Evolutionary conservation across 2,888 invertebrate species (phyloP), one percentile per base, ranked within the genome.

Genomic region (Druceiella hillmani): DNA sequence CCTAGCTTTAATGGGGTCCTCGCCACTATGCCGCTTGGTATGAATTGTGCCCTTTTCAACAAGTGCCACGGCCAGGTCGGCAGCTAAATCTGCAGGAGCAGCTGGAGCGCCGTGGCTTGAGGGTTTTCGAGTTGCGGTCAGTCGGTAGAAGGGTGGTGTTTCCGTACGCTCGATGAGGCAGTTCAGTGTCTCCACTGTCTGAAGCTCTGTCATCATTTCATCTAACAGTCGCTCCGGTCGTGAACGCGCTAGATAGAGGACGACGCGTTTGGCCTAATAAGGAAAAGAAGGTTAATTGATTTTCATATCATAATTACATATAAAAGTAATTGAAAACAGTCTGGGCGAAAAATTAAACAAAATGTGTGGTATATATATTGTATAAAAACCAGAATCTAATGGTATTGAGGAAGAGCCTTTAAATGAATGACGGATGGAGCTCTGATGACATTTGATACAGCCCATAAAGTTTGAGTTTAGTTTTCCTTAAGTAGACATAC

Each of bases 191-290:
- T 97, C 97, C 13, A 97, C 94, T 0, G 94, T 95, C 69, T 95
- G 94, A 47, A 99, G 73, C 64, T 99, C 98, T 13, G 87, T 85
- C 89, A 98, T 93, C 77, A 99, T 82, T 66, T 99, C 95, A 58
- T 98, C 95, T 15, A 99, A 77, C 9, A 98, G 77, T 17, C 93
- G 79, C 59, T 93, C 92, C 0, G 97, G 90, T 41, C 91, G 82
- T 1, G 94, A 88, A 37, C 94, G 77, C 7, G 94, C 94, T 55
- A 99, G 66, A 66, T 93, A 97, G 4, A 95, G 72, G 16, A 93
- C 88, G 14, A 99, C 94, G 32, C 95, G 78, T 64, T 98, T 98
- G 0, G 97, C 93, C 93, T 95, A 57, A 5, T n/a, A n/a, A n/a
- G n/a, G n/a, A n/a, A n/a, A n/a, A n/a, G n/a, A n/a, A n/a, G n/a